phyloP scores from a whole-genome alignment of 2,888 invertebrate species.

The Timandra comae region DNA sequence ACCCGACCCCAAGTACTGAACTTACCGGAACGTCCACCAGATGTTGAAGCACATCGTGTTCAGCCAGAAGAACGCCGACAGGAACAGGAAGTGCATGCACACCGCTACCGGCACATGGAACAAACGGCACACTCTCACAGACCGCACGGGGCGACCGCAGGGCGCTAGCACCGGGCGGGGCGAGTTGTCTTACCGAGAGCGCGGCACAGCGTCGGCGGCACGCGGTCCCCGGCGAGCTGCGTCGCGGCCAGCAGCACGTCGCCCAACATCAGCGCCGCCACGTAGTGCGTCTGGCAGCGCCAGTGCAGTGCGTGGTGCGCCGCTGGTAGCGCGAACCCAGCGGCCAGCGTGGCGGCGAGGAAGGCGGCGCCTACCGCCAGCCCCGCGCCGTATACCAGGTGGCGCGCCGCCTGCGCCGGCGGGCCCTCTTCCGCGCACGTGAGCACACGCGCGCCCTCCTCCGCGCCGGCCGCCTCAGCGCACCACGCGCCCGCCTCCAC shows the following conservation, averaged over 20 bases:
- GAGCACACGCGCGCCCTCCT: slow-evolving; percentile 38
- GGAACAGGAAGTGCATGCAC: slow-evolving; percentile 90
- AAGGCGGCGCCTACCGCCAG: slow-evolving; percentile 88
- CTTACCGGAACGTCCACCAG: slow-evolving; percentile 95
- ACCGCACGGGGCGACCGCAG: no score
- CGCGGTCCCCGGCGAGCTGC: slow-evolving; percentile 80
- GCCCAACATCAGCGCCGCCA: slow-evolving; percentile 87
- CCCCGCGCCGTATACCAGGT: slow-evolving; percentile 85
- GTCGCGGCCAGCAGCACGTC: slow-evolving; percentile 87
- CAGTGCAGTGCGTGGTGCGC: slow-evolving; percentile 92
- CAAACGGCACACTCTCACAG: slow-evolving; percentile 8
- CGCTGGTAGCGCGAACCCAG: slow-evolving; percentile 86
- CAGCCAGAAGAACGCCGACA: slow-evolving; percentile 94
- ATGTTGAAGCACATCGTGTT: slow-evolving; percentile 97
- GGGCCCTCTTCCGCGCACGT: slow-evolving; percentile 70
- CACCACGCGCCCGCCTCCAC: slow-evolving; percentile 65
- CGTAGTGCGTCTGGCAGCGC: slow-evolving; percentile 92
- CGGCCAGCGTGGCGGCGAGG: slow-evolving; percentile 86
- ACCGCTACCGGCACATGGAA: slow-evolving; percentile 75
- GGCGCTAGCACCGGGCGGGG: no score
- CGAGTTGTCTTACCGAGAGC: slow-evolving; percentile 84
- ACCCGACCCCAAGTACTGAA: slow-evolving; percentile 3
- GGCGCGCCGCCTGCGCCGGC: slow-evolving; percentile 74
- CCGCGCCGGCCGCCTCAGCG: slow-evolving; percentile 70
- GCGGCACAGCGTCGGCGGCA: slow-evolving; percentile 79